phyloP scores from a whole-genome alignment of 2,888 invertebrate species.

The Mylabris sibirica region DNA sequence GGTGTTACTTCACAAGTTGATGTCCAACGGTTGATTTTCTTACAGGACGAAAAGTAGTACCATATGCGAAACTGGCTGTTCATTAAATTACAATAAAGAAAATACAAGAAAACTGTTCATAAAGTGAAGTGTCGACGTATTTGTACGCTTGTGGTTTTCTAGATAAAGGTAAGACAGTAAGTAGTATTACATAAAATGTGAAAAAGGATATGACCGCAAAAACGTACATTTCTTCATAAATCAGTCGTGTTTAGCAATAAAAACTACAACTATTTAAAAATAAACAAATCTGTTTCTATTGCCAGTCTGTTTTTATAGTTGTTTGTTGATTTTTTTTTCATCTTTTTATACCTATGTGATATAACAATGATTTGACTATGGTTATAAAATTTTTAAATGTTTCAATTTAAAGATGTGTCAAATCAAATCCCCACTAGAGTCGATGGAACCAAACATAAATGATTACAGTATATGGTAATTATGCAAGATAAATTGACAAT shows the following conservation, averaged over 20 bases:
- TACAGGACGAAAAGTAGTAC: too few relatives aligned
- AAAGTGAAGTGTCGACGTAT: background rate
- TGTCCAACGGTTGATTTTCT: too few relatives aligned
- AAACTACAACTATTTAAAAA: background rate
- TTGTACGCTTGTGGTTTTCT: background rate
- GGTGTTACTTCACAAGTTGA: too few relatives aligned
- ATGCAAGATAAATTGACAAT: slow-evolving; percentile 11
- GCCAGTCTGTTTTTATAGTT: background rate
- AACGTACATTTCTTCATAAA: background rate
- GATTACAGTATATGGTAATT: background rate
- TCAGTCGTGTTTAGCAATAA: background rate
- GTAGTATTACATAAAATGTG: background rate
- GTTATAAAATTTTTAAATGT: background rate
- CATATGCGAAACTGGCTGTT: background rate
- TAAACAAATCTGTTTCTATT: background rate
- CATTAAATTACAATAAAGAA: background rate
- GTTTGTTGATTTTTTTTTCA: background rate
- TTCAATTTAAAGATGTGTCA: background rate
- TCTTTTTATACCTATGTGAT: background rate
- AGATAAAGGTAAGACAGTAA: background rate
- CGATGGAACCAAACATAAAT: background rate
- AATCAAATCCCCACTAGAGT: background rate
- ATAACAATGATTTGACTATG: background rate
- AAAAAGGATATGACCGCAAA: background rate
- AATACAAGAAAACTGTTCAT: background rate